These are phyloP conservation scores for Probaryconus sp. DNA, from an alignment of 1,140 invertebrate species.

Conservation along the genomic window DNA sequence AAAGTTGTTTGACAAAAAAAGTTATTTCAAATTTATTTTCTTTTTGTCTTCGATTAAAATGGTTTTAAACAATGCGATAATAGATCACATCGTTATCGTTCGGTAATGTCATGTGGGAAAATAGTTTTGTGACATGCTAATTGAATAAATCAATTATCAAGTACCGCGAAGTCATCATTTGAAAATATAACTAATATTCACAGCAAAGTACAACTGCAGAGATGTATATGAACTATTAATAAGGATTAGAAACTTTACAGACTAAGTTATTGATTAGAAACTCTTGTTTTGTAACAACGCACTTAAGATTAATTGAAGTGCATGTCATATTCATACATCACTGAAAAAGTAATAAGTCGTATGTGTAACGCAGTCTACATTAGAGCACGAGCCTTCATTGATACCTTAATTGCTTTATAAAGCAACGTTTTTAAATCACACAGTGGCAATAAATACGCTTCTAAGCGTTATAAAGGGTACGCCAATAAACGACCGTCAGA, in stretches of 20 bases:
- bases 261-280: constrained; percentile 49
- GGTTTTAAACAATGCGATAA: too few species aligned
- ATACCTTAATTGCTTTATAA: constrained; percentile 33
- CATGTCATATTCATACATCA: constrained; percentile 47
- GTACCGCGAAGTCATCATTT: neutral
- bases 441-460: neutral
- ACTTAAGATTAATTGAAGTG: constrained; percentile 56
- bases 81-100: too few species aligned
- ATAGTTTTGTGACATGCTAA: neutral
- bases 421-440: constrained; percentile 14
- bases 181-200: constrained; percentile 8
- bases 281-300: constrained; percentile 58
- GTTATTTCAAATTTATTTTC: too few species aligned
- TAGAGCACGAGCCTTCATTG: constrained; percentile 17
- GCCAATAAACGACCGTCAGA: too few species aligned
- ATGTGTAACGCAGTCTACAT: constrained; percentile 23
- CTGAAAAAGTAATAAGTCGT: constrained; percentile 35
- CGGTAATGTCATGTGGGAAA: neutral
- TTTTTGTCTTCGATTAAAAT: too few species aligned
- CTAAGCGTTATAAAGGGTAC: too few species aligned
- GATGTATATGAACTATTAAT: constrained; percentile 43
- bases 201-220: neutral
- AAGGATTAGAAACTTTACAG: constrained; percentile 56
- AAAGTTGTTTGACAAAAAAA: too few species aligned
- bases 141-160: constrained; percentile 12